phyloP scores from a whole-genome alignment of 2,797 vertebrate species.

The Hafferia zeledoni region DNA sequence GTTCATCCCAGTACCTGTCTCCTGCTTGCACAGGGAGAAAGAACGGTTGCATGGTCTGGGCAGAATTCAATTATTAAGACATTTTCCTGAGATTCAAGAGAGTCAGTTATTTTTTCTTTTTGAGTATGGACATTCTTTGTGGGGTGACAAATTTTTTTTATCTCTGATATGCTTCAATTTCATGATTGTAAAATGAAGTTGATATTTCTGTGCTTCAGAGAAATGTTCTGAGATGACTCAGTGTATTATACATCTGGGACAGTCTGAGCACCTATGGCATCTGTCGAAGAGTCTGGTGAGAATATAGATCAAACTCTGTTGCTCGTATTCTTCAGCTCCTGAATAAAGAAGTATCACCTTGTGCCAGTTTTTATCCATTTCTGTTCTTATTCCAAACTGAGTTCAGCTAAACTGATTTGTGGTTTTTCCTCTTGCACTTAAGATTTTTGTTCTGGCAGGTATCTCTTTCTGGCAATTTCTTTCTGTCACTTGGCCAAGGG shows the following conservation, averaged over 20 bases:
- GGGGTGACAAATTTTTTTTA: neutral
- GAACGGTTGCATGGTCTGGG: neutral
- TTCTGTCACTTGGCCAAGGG: constrained; percentile 1
- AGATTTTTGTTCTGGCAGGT: constrained; percentile 6
- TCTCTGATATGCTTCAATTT: neutral
- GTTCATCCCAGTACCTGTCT: neutral
- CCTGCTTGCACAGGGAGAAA: neutral
- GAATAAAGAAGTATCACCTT: constrained; percentile 5
- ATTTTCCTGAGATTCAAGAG: neutral
- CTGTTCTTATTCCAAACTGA: neutral
- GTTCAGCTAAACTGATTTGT: constrained; percentile 14
- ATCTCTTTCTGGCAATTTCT: constrained; percentile 8
- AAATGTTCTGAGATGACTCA: neutral
- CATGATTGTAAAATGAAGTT: neutral
- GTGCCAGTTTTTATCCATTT: constrained; percentile 2
- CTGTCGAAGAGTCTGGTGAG: neutral
- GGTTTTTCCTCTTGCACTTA: neutral
- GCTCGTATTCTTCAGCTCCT: neutral
- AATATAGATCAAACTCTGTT: neutral
- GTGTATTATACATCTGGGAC: neutral
- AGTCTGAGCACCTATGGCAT: neutral
- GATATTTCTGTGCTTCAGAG: neutral
- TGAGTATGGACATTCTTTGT: neutral
- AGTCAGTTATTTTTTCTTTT: neutral
- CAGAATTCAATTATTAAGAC: neutral